phyloP scores from a whole-genome alignment of 2,888 invertebrate genomes.

The Temnothorax rugatulus region DNA sequence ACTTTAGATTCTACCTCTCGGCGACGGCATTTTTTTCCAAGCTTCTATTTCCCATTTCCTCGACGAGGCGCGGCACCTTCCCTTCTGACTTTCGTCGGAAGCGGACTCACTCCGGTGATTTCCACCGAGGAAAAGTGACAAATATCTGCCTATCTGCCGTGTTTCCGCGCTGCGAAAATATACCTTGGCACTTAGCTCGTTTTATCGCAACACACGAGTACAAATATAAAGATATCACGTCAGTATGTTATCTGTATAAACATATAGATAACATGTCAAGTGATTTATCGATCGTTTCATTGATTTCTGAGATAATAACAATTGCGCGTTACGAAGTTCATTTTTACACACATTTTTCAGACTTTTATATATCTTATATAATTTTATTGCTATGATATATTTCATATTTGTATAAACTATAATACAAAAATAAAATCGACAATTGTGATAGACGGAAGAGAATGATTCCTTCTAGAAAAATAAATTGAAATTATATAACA shows the following conservation, averaged over 20 bases:
- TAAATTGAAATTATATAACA: slow-evolving; percentile 11
- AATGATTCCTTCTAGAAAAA: background rate
- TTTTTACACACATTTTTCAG: background rate
- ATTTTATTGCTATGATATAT: background rate
- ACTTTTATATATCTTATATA: background rate
- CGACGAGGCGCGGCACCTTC: background rate
- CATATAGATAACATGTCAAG: background rate
- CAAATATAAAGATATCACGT: background rate
- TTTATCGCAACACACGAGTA: slow-evolving; percentile 32
- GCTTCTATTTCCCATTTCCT: slow-evolving; percentile 49
- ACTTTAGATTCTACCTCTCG: slow-evolving; percentile 10
- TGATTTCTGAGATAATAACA: background rate
- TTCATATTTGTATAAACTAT: background rate
- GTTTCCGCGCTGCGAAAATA: slow-evolving; percentile 22
- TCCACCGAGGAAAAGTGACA: slow-evolving; percentile 62
- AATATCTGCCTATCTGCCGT: slow-evolving; percentile 44
- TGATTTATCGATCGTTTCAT: background rate
- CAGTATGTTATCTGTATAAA: no score
- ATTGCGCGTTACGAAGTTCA: background rate
- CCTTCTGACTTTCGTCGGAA: slow-evolving; percentile 48
- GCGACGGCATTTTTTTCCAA: slow-evolving; percentile 29
- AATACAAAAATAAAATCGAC: background rate
- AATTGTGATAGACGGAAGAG: background rate
- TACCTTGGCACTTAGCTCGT: background rate
- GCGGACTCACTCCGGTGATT: slow-evolving; percentile 50